phyloP scores from a whole-genome alignment of 2,797 vertebrate genomes.

The Mormyrops boulengeri region DNA sequence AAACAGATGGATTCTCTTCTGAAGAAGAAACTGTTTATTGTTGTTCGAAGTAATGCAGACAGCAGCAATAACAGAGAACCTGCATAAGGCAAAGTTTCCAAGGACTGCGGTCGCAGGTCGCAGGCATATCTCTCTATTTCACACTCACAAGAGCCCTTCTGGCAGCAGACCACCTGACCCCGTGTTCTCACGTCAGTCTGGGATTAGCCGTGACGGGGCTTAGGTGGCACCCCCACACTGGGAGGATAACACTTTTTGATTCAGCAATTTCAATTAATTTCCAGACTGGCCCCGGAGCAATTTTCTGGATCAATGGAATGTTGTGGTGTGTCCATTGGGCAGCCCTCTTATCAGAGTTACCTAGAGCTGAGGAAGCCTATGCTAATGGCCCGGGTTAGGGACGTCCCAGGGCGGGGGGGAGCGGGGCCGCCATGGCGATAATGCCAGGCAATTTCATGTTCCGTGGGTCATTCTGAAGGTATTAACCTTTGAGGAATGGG shows the following conservation, averaged over 20 bases:
- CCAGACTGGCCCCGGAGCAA: slow-evolving; percentile 86
- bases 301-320: slow-evolving; percentile 90
- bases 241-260: slow-evolving; percentile 70
- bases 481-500: background rate
- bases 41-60: background rate
- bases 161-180: slow-evolving; percentile 57
- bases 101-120: slow-evolving; percentile 50
- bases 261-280: slow-evolving; percentile 93
- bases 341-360: slow-evolving; percentile 64
- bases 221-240: slow-evolving; percentile 61
- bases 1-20: background rate
- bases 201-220: slow-evolving; percentile 66
- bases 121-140: slow-evolving; percentile 56
- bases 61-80: slow-evolving; percentile 42
- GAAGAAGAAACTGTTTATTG: background rate
- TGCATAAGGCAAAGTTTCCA: background rate
- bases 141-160: slow-evolving; percentile 56
- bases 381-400: slow-evolving; percentile 54
- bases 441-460: slow-evolving; percentile 15
- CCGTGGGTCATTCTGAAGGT: background rate
- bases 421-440: slow-evolving; percentile 18
- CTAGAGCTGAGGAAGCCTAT: slow-evolving; percentile 52
- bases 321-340: slow-evolving; percentile 70
- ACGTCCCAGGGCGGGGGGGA: background rate
- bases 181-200: slow-evolving; percentile 61